Conservation (phyloP, 2,888 invertebrate species). For the Plusia festucae region DNA sequence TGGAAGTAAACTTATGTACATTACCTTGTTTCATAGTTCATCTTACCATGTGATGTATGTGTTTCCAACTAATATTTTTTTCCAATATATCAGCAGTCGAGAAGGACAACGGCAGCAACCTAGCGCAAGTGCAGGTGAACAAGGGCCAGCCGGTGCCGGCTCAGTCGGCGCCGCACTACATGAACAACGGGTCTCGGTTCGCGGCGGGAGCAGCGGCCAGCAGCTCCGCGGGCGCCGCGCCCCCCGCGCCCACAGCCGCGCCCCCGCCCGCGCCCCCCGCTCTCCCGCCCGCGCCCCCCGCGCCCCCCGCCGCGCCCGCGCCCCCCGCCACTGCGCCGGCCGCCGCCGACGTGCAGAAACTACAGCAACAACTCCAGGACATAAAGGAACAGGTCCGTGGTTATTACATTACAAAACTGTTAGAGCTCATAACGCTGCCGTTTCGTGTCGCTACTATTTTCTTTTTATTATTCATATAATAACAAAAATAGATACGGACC, state of each 20-base stretch:
- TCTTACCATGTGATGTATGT: no score
- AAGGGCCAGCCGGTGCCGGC: conserved; percentile 84
- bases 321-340: conserved; percentile 63
- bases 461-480: no score
- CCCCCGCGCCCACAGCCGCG: conserved; percentile 32
- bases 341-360: conserved; percentile 93
- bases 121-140: conserved; percentile 84
- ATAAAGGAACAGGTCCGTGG: conserved; percentile 98
- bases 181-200: conserved; percentile 83
- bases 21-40: no score
- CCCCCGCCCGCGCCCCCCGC: conserved; percentile 80
- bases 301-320: conserved; percentile 40
- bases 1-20: no score
- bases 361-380: conserved; percentile 95
- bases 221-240: conserved; percentile 78
- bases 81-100: conserved; percentile 64
- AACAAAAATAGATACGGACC: no score
- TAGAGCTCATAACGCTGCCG: no score
- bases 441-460: no score
- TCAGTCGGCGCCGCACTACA: conserved; percentile 83
- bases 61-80: neutral
- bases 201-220: conserved; percentile 55
- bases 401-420: no score
- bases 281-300: conserved; percentile 61
- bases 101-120: conserved; percentile 80